Base-by-base conservation (phyloP, 2,888 invertebrate genomes). In the Deilephila elpenor region DNA sequence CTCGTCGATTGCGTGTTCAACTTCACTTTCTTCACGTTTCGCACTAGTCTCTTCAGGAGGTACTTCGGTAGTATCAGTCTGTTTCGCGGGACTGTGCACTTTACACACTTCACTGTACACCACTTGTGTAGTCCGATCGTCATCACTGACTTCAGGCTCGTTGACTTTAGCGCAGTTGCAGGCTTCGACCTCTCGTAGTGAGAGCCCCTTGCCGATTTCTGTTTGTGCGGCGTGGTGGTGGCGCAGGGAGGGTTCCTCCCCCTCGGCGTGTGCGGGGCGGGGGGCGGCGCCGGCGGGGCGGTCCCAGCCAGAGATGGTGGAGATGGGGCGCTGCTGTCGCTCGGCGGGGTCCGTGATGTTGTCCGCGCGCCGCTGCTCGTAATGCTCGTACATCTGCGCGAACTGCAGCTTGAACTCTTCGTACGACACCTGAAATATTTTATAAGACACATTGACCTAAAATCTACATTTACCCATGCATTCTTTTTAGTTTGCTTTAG, bases 341-440 rank as follows among this genome's bases (percentile, higher is more conserved):
- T 99, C 96, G n/a, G 98, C 97, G 0, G 99, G 99, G 93, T 99
- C 99, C 0, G 98, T 98, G 83, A 99, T 98, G 90, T 99, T 98
- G 91, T 99, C 99, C 0, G 98, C 98, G 74, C 99, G 96, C 80
- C 99, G 97, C 73, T 98, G 96, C 87, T 99, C 99, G 88, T 99
- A 99, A 87, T 98, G 98, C 87, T 98, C 98, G 88, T 98, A 98
- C 98, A 99, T 98, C 94, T 99, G 98, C 53, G 99, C 98, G 93
- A 99, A 99, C 91, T 99, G 99, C 7, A 99, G 96, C 87, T 98
- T 98, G 92, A 99, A 99, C 91, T 99, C 99, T 94, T 99, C 99
- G 90, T 99, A 99, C 0, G 99, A 99, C 11, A 99, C 98, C 98
- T 98, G 86, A 8, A 89, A 88, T 71, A 56, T 14, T 56, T 5